Conservation (phyloP, 2,113 vertebrate genomes). For the Dromas ardeola region DNA sequence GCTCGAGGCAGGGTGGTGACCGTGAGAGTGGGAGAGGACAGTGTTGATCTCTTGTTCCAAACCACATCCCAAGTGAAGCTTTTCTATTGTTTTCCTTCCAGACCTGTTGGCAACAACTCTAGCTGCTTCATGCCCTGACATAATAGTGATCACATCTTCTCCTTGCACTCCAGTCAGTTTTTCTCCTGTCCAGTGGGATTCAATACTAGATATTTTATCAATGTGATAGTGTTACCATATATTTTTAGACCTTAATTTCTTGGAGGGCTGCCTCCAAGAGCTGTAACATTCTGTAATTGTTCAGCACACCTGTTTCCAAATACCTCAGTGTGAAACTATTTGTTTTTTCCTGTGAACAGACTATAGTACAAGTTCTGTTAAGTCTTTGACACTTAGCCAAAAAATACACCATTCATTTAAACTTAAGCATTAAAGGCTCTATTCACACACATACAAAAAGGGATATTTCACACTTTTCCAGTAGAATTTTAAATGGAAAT, state of each 20-base stretch:
- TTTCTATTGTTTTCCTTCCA: slow-evolving; percentile 1
- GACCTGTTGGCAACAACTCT: background rate
- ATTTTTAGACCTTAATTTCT: slow-evolving; percentile 63
- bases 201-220: slow-evolving; percentile 63
- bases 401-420: slow-evolving; percentile 77
- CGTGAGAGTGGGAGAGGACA: background rate
- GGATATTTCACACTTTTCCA: slow-evolving; percentile 68
- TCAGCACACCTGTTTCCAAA: slow-evolving; percentile 79
- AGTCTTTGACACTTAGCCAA: slow-evolving; percentile 76
- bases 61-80: background rate
- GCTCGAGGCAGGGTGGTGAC: background rate
- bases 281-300: slow-evolving; percentile 75
- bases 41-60: background rate
- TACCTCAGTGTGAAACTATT: slow-evolving; percentile 80
- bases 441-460: slow-evolving; percentile 64
- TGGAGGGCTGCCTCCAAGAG: slow-evolving; percentile 65
- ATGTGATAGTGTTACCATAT: slow-evolving; percentile 52
- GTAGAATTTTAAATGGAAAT: slow-evolving; percentile 72
- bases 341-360: slow-evolving; percentile 76
- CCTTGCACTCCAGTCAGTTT: background rate
- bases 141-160: slow-evolving; percentile 22
- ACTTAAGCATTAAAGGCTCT: slow-evolving; percentile 71
- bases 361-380: slow-evolving; percentile 77
- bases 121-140: background rate
- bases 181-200: slow-evolving; percentile 27